These are phyloP conservation scores for Paguma larvata DNA, from an alignment of 2,797 vertebrate species.

Conservation along the genomic window DNA sequence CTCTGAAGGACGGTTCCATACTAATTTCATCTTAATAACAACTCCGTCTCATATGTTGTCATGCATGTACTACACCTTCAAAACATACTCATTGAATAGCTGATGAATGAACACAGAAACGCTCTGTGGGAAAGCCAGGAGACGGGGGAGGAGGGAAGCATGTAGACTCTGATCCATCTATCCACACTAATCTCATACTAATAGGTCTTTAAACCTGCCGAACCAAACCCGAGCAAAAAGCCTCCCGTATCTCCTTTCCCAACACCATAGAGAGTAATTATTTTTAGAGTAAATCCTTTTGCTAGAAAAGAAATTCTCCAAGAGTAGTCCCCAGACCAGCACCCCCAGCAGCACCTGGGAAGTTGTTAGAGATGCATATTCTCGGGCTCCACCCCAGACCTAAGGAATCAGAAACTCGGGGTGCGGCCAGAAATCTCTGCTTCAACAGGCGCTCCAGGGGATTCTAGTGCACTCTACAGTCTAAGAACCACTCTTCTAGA, in stretches of 20 bases:
- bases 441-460: background rate
- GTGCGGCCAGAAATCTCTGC: background rate
- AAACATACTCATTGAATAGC: background rate
- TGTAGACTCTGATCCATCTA: background rate
- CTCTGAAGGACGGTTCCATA: background rate
- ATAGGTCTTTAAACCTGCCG: slow-evolving; percentile 1
- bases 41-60: background rate
- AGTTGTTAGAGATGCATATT: background rate
- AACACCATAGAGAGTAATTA: background rate
- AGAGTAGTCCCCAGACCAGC: background rate
- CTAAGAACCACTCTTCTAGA: background rate
- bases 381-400: background rate
- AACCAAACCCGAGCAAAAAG: slow-evolving; percentile 26
- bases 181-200: slow-evolving; percentile 14
- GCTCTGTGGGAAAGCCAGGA: background rate
- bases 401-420: background rate
- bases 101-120: slow-evolving; percentile 2
- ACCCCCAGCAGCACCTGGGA: background rate
- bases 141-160: background rate
- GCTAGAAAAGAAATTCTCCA: slow-evolving; percentile 28
- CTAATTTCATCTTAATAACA: background rate
- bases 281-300: slow-evolving; percentile 35
- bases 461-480: background rate
- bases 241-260: background rate
- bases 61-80: background rate